A percentile compares a stretch with the other conserved stretches of the same genome.
phyloP scores from a whole-genome alignment of 2,113 vertebrate genomes.

The Jacana jacana region DNA sequence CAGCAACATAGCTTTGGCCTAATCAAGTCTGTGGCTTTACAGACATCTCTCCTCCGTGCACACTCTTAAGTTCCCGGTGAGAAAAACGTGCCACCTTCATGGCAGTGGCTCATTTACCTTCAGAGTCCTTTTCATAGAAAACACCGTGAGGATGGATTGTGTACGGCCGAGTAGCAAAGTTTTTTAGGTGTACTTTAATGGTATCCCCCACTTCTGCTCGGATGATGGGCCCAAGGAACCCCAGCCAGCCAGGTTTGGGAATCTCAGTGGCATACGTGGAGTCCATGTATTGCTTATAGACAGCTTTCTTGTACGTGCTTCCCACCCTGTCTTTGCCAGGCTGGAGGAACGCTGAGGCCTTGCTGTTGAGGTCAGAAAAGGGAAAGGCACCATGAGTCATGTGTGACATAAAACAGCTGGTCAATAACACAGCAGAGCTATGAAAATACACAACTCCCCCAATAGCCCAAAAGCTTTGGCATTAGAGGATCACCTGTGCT shows the following conservation, averaged over 20 bases:
- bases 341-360: slow-evolving; percentile 70
- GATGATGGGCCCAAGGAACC: slow-evolving; percentile 86
- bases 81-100: not conserved
- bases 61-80: not conserved
- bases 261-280: slow-evolving; percentile 78
- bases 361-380: slow-evolving; percentile 35
- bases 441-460: not conserved
- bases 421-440: not conserved
- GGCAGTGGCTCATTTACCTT: slow-evolving; percentile 68
- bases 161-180: slow-evolving; percentile 79
- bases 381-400: not conserved
- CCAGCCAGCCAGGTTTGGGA: slow-evolving; percentile 82
- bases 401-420: not conserved
- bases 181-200: slow-evolving; percentile 83
- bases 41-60: not conserved
- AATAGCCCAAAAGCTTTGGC: not conserved
- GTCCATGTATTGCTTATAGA: slow-evolving; percentile 88
- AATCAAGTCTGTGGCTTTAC: not conserved
- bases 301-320: slow-evolving; percentile 83
- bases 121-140: slow-evolving; percentile 78
- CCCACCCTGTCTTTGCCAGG: slow-evolving; percentile 72
- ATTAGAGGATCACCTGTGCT: not conserved
- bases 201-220: slow-evolving; percentile 86
- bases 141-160: slow-evolving; percentile 81
- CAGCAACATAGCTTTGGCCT: not conserved